Evolutionary conservation across 1,140 invertebrate genomes (phyloP), one percentile per base, ranked within the genome.

Genomic region (Nebria ingens): DNA sequence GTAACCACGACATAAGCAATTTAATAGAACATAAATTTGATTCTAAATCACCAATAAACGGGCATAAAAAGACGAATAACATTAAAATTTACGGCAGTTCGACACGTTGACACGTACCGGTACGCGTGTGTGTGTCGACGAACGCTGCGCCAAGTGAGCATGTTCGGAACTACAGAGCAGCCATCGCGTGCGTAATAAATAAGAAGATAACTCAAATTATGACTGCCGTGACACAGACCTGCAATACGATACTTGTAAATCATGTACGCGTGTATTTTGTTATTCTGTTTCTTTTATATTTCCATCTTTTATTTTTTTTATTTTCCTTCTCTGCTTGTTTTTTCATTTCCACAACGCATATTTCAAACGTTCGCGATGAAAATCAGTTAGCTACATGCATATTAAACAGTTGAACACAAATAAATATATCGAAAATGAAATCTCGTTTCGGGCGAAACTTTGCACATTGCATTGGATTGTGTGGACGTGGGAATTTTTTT

Each of bases 181-280:
- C 6, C 25, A 57, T 61, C 52, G 59, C 57, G 59, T 61, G 57
- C 20, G 17, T 21, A 25, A 62, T 64, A 62, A 64, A 64, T 62
- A 61, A 61, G 56, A 55, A 59, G 57, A 58, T 61, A 61, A 66
- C 59, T 64, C 59, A 61, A 66, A 63, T 63, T 64, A 64, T 64
- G 63, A 64, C 59, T 61, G 58, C 52, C 58, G 29, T 54, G 58
- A 62, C 61, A 60, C 51, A 50, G 58, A 55, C 55, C 55, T 55
- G 64, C 62, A 64, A 65, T 63, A 59, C 64, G 63, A 66, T 66
- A 62, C 57, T 52, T 57, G 62, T 66, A 66, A 65, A 65, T 66
- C 65, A 66, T 59, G 57, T 45, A 50, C 50, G 23, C 49, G 45
- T 56, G 55, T 56, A 23, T 34, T 19, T 40, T 50, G 21, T 12